Base-by-base conservation (phyloP, 2,888 invertebrate species). In the Amphipyra tragopoginis region DNA sequence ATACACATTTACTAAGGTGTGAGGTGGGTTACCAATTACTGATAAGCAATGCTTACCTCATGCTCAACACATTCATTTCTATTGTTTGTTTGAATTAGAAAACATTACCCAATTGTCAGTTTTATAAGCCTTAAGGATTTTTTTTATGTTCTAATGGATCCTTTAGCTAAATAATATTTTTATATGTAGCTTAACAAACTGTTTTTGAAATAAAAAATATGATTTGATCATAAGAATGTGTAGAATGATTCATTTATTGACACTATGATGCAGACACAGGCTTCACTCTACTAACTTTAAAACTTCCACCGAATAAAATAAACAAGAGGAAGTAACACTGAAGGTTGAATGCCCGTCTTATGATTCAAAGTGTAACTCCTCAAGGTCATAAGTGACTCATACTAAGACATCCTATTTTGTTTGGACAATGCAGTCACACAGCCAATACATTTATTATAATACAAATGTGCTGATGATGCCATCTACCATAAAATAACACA, bases 311-410 rank as follows among this genome's bases (percentile, higher is more conserved):
- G 8, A 44, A 21, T 34, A 52, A 72, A 65, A 68, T 67, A 57
- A 52, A 60, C 44, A 66, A 58, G 39, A 74, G 65, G 52, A 69
- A 72, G 59, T 55, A 49, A 74, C 65, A 79, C 51, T 76, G 75
- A 85, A 88, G 87, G 86, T 82, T 78, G 82, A 81, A 86, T 86
- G 63, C 52, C 65, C 71, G 50, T 72, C 53, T 74, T 66, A 76
- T 90, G 89, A 91, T 75, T 89, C 89, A 87, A 79, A 71, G 58
- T 75, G 70, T 65, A 65, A 9, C 57, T 49, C 66, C 79, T 76
- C 84, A 90, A 88, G 89, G 90, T 83, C 70, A 75, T 13, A 45
- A 6, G 50, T 90, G 89, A 90, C 72, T 90, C 29, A 50, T 57
- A 61, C 39, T 33, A 50, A 72, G 54, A 76, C 73, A 79, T 66